Evolutionary conservation across 2,113 vertebrate genomes (phyloP).

Genomic region (Camelus bactrianus): DNA sequence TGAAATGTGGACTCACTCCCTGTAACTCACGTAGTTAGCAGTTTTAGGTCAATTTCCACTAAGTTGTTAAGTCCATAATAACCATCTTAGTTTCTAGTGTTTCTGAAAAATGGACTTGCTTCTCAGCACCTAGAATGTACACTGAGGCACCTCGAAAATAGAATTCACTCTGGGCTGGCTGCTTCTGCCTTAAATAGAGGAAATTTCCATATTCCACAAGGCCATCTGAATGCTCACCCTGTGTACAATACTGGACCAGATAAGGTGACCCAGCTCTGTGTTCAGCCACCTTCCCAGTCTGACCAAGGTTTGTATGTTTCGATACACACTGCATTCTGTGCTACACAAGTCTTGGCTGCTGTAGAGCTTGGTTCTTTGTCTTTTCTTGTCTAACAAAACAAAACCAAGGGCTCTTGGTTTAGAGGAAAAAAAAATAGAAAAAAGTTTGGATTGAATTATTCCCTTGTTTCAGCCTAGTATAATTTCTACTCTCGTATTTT

Average conservation of each 20-base stretch:
- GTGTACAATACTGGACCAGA: conserved; percentile 97
- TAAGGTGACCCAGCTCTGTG: conserved; percentile 89
- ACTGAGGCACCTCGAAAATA: not conserved
- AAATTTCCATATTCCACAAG: not conserved
- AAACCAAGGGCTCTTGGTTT: conserved; percentile 61
- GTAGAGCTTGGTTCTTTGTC: conserved; percentile 61
- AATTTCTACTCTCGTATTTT: not conserved
- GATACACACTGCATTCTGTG: not conserved
- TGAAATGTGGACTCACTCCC: not conserved
- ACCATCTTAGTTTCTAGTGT: not conserved
- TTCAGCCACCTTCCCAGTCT: not conserved
- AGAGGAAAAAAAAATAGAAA: not conserved
- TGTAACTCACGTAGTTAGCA: not conserved
- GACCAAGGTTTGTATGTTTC: not conserved
- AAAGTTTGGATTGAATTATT: not conserved
- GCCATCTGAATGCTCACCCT: conserved; percentile 87
- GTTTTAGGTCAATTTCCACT: not conserved
- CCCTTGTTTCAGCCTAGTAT: not conserved
- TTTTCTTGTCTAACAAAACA: conserved; percentile 66
- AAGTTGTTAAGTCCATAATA: not conserved
- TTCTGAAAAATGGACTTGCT: not conserved
- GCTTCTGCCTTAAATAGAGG: not conserved
- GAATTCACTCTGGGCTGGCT: not conserved
- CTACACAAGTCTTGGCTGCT: conserved; percentile 47
- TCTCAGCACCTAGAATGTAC: not conserved